Evolutionary conservation across 2,797 vertebrate species (phyloP).

Genomic region (Ammospiza maritima): DNA sequence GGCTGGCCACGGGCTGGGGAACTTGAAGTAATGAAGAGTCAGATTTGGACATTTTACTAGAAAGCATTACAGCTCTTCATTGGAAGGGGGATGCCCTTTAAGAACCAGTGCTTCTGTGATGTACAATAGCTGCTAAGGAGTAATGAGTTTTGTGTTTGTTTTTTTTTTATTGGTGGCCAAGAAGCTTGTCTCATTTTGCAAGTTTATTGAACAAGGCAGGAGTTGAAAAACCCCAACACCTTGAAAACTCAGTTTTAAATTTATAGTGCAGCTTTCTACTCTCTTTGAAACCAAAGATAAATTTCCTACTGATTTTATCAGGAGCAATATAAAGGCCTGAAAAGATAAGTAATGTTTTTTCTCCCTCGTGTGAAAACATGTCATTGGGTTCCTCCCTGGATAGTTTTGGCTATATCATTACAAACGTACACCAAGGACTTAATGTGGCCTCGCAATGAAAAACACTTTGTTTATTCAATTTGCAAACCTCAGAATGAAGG

Average conservation of each 20-base stretch:
- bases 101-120: background rate
- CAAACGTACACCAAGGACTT: background rate
- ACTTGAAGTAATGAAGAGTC: background rate
- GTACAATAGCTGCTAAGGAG: background rate
- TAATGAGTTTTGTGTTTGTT: background rate
- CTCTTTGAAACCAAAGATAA: constrained; percentile 18
- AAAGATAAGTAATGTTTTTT: constrained; percentile 4
- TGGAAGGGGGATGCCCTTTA: background rate
- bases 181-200: background rate
- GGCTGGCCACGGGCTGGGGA: background rate
- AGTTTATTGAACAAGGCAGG: background rate
- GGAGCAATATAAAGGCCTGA: background rate
- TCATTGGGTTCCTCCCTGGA: background rate
- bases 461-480: background rate
- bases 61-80: background rate
- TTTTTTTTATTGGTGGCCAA: background rate
- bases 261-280: background rate
- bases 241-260: constrained; percentile 9
- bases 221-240: background rate
- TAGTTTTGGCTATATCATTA: background rate
- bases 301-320: constrained; percentile 33
- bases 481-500: background rate
- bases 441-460: background rate
- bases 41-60: constrained; percentile 30
- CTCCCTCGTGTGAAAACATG: background rate